phyloP scores from a whole-genome alignment of 1,140 invertebrate species.

The Lepidotrigona ventralis region DNA sequence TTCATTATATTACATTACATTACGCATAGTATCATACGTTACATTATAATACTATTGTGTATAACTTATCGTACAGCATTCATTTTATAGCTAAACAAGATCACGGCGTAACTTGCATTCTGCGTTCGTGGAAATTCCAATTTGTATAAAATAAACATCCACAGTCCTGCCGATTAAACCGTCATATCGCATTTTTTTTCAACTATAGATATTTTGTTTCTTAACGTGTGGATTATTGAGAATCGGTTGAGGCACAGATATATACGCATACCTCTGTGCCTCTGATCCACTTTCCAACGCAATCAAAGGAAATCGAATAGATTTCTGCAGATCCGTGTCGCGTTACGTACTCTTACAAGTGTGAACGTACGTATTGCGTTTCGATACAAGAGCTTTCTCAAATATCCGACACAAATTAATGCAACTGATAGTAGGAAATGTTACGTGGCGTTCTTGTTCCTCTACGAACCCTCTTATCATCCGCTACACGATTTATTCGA shows the following conservation, averaged over 20 bases:
- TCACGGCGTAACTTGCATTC: too few relatives aligned
- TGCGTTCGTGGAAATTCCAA: too few relatives aligned
- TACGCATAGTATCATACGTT: too few relatives aligned
- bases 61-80: too few relatives aligned
- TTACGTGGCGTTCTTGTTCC: constrained; percentile 16
- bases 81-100: too few relatives aligned
- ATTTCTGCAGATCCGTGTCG: constrained; percentile 34
- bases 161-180: neutral
- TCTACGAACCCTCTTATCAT: neutral
- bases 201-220: neutral
- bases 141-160: too few relatives aligned
- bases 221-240: neutral
- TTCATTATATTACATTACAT: too few relatives aligned
- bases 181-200: neutral
- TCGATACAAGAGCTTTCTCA: constrained; percentile 16
- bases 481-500: neutral
- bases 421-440: constrained; percentile 12
- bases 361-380: constrained; percentile 8
- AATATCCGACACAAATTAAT: constrained; percentile 31
- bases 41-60: too few relatives aligned
- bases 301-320: constrained; percentile 30
- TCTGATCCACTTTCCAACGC: neutral
- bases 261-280: neutral
- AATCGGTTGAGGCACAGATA: neutral
- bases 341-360: constrained; percentile 14